These are phyloP conservation scores for Autographa pulchrina DNA, from an alignment of 2,888 invertebrate genomes.

Conservation along the genomic window DNA sequence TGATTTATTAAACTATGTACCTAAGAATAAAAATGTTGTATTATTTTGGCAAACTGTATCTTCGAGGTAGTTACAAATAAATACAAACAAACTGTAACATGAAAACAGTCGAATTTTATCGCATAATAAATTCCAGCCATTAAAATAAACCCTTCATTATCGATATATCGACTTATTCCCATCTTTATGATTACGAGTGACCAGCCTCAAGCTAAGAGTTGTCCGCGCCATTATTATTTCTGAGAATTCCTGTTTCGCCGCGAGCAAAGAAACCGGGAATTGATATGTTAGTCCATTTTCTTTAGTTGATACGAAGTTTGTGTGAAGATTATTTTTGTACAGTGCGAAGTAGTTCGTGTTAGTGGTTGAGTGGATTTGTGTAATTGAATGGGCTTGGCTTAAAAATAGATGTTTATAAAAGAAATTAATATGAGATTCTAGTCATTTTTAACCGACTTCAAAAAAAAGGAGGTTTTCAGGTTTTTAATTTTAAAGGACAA, in stretches of 20 bases:
- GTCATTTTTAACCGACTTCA: no score
- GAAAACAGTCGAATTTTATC: not conserved
- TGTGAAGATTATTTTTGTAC: not conserved
- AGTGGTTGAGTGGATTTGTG: not conserved
- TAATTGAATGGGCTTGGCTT: no score
- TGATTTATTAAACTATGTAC: no score
- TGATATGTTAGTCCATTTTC: constrained; percentile 19
- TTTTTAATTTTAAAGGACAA: no score
- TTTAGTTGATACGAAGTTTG: not conserved
- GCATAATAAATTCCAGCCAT: constrained; percentile 11
- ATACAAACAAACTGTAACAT: not conserved
- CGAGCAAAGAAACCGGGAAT: constrained; percentile 19
- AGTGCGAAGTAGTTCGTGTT: not conserved
- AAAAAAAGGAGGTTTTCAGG: no score
- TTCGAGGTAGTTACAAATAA: no score
- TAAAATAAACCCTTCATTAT: constrained; percentile 33
- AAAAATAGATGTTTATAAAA: no score
- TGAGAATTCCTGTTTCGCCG: constrained; percentile 28
- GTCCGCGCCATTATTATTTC: constrained; percentile 45
- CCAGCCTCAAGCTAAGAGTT: constrained; percentile 47
- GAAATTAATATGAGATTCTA: no score
- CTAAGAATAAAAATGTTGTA: no score
- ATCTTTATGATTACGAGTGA: constrained; percentile 51
- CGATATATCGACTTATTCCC: constrained; percentile 35
- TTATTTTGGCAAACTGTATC: no score